Percentiles rank a stretch among this genome's conserved stretches.
Conservation (phyloP, 1,140 invertebrate species). For the Spodoptera frugiperda region DNA sequence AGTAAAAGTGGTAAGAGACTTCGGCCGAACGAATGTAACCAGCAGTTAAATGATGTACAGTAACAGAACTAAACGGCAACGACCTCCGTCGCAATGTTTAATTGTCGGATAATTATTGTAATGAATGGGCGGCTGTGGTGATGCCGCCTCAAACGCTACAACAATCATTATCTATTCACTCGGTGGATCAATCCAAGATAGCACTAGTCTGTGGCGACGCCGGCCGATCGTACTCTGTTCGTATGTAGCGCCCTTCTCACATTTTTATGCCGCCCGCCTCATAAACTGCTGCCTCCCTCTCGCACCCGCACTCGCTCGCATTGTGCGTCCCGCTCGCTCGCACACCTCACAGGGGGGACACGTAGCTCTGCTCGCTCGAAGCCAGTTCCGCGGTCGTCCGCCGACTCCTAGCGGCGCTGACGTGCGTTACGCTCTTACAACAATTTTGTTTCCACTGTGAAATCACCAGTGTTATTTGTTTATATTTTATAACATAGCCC, state of each 20-base stretch:
- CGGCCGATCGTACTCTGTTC: slow-evolving; percentile 63
- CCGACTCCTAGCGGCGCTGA: slow-evolving; percentile 82
- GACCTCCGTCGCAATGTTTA: slow-evolving; percentile 69
- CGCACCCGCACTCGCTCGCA: slow-evolving; percentile 52
- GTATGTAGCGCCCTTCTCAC: slow-evolving; percentile 72
- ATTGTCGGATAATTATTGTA: slow-evolving; percentile 72
- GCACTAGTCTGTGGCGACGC: slow-evolving; percentile 58
- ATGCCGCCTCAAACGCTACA: slow-evolving; percentile 62
- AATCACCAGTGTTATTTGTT: slow-evolving; percentile 84
- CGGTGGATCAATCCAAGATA: slow-evolving; percentile 71
- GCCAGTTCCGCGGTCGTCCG: slow-evolving; percentile 79
- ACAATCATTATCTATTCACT: slow-evolving; percentile 73
- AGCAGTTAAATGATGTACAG: slow-evolving; percentile 1
- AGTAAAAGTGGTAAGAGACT: slow-evolving; percentile 24
- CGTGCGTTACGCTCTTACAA: slow-evolving; percentile 71
- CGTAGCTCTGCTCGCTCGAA: slow-evolving; percentile 71
- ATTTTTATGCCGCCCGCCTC: slow-evolving; percentile 72
- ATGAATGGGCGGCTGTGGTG: slow-evolving; percentile 67
- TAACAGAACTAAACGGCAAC: slow-evolving; percentile 59
- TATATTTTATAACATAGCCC: slow-evolving; percentile 69
- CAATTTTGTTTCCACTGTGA: slow-evolving; percentile 76
- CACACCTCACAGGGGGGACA: slow-evolving; percentile 66
- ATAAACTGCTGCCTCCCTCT: slow-evolving; percentile 51
- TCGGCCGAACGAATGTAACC: not conserved
- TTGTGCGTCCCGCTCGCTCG: slow-evolving; percentile 63